A percentile compares a stretch with the other conserved stretches of the same genome.
These are phyloP conservation scores for Galerucella calmariensis DNA, from an alignment of 2,888 invertebrate species.

Conservation along the genomic window DNA sequence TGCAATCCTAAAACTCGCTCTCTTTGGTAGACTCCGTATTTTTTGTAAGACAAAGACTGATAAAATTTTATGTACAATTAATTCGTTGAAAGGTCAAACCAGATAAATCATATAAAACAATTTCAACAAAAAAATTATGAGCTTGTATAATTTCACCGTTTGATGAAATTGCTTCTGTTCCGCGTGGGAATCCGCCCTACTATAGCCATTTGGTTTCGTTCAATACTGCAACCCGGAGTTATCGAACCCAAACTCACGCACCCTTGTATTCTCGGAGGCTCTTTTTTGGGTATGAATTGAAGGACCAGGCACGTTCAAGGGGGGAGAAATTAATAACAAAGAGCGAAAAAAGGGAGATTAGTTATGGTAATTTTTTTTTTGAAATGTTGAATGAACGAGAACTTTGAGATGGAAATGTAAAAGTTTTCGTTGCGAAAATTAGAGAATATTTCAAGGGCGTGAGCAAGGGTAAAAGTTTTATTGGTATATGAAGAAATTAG, in stretches of 20 bases:
- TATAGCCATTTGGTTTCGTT: slow-evolving; percentile 8
- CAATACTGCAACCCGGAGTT: slow-evolving; percentile 9
- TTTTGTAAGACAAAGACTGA: no score
- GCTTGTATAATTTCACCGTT: neutral
- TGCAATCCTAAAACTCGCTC: no score
- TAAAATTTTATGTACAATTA: neutral
- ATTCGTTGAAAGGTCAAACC: neutral
- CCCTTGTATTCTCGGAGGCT: slow-evolving; percentile 7
- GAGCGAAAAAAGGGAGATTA: slow-evolving; percentile 16
- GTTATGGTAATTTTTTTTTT: slow-evolving; percentile 17
- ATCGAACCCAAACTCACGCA: slow-evolving; percentile 11
- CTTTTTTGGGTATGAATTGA: slow-evolving; percentile 3
- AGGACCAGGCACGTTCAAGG: slow-evolving; percentile 7
- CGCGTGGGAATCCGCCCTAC: neutral
- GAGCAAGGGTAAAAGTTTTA: neutral
- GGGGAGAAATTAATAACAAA: slow-evolving; percentile 18
- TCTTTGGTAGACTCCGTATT: no score
- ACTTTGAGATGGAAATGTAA: slow-evolving; percentile 22
- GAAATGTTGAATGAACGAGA: slow-evolving; percentile 17
- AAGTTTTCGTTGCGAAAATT: slow-evolving; percentile 1
- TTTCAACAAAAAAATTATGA: neutral
- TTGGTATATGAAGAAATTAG: neutral
- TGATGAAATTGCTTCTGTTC: neutral
- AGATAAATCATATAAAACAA: neutral
- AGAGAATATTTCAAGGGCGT: neutral